phyloP scores from a whole-genome alignment of 1,140 invertebrate species.

The Heliconius nattereri region DNA sequence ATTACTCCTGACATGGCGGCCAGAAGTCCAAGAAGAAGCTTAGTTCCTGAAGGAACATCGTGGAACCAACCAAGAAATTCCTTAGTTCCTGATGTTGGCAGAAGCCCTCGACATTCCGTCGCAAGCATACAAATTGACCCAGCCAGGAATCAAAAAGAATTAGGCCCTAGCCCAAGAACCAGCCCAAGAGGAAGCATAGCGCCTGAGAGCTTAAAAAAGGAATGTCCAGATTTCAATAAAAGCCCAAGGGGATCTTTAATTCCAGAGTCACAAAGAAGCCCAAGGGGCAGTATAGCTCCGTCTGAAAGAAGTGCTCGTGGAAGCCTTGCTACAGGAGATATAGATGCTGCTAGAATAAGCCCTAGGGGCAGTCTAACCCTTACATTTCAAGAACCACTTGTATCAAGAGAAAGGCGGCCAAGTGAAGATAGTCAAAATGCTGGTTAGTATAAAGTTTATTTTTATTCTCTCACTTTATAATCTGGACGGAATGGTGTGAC shows the following conservation, averaged over 20 bases:
- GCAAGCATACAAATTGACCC: constrained; percentile 78
- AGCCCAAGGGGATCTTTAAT: constrained; percentile 84
- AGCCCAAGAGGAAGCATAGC: constrained; percentile 84
- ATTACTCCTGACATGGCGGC: constrained; percentile 80
- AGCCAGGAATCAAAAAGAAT: constrained; percentile 83
- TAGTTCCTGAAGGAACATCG: constrained; percentile 81
- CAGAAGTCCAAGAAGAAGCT: constrained; percentile 83
- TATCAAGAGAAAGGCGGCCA: constrained; percentile 80
- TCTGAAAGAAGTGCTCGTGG: constrained; percentile 76
- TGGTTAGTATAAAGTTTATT: constrained; percentile 48
- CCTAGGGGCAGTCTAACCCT: constrained; percentile 82
- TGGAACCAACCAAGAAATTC: constrained; percentile 80
- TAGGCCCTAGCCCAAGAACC: constrained; percentile 79
- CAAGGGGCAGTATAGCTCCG: constrained; percentile 82
- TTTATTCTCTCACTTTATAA: constrained; percentile 7
- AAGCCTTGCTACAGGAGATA: constrained; percentile 77
- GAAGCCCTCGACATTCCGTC: constrained; percentile 83
- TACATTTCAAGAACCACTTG: constrained; percentile 83
- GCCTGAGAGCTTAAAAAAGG: constrained; percentile 77
- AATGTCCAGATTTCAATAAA: constrained; percentile 73
- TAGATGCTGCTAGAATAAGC: constrained; percentile 76
- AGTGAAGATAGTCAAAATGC: constrained; percentile 81
- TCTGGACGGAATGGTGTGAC: too few relatives aligned
- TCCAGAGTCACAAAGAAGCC: constrained; percentile 82
- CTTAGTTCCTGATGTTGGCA: constrained; percentile 71